Conservation (phyloP, 2,113 vertebrate species). For the Tinamus guttatus region DNA sequence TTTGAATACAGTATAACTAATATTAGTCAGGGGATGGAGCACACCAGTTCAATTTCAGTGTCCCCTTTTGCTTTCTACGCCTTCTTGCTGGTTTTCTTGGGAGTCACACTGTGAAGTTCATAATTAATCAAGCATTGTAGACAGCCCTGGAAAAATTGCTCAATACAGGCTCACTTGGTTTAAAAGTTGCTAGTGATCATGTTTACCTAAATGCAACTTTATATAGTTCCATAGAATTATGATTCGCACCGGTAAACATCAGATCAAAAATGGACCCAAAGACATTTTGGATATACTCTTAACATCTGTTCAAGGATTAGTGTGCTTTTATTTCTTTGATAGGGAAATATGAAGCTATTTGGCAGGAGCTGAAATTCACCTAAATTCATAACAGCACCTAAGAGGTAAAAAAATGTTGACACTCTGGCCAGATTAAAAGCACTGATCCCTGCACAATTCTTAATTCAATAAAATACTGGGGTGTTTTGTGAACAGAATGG, state of each 20-base stretch:
- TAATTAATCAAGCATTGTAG: not conserved
- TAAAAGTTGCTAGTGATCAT: not conserved
- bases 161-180: not conserved
- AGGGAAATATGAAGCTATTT: not conserved
- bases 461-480: constrained; percentile 48
- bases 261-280: not conserved
- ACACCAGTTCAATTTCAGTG: not conserved
- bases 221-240: not conserved
- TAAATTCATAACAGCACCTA: not conserved
- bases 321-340: not conserved
- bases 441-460: not conserved
- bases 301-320: not conserved
- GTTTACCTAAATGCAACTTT: not conserved
- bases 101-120: not conserved
- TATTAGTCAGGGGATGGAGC: not conserved
- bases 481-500: constrained; percentile 38
- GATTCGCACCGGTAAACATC: not conserved
- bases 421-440: constrained; percentile 13
- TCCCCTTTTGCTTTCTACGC: not conserved
- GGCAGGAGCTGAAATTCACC: not conserved
- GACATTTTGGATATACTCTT: not conserved
- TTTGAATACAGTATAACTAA: not conserved
- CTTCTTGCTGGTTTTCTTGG: not conserved
- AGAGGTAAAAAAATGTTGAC: not conserved
- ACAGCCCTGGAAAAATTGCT: not conserved